These are phyloP conservation scores for Aeoliscus strigatus DNA, from an alignment of 2,797 vertebrate genomes.

Conservation along the genomic window DNA sequence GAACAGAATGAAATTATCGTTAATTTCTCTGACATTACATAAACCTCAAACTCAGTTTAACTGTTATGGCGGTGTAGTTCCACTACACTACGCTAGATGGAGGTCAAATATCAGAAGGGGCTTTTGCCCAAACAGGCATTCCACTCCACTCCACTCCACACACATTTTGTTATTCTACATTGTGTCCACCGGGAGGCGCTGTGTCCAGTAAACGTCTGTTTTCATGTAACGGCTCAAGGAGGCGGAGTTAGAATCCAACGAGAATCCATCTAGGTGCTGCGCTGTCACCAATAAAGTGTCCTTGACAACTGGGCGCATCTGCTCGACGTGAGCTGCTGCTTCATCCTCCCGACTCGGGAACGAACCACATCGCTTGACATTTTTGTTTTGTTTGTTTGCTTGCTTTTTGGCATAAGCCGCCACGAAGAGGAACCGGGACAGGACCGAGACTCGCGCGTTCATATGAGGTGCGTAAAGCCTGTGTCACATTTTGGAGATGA, in stretches of 20 bases:
- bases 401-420: constrained; percentile 28
- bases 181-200: constrained; percentile 52
- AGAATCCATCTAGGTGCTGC: constrained; percentile 57
- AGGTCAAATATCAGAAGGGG: too few relatives aligned
- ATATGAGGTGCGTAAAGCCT: constrained; percentile 68
- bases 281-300: constrained; percentile 55
- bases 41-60: too few relatives aligned
- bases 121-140: neutral
- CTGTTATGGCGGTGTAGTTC: too few relatives aligned
- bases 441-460: constrained; percentile 44
- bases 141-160: neutral
- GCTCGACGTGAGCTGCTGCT: constrained; percentile 11
- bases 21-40: too few relatives aligned
- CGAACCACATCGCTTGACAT: constrained; percentile 32
- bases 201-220: constrained; percentile 11
- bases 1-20: too few relatives aligned
- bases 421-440: constrained; percentile 36
- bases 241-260: constrained; percentile 70
- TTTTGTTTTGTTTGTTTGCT: too few relatives aligned
- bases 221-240: constrained; percentile 64
- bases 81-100: too few relatives aligned
- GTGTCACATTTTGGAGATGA: constrained; percentile 17
- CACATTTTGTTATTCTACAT: neutral
- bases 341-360: constrained; percentile 5
- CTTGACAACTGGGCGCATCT: constrained; percentile 29